phyloP scores from a whole-genome alignment of 2,797 vertebrate genomes.

The Lithobates sylvaticus region DNA sequence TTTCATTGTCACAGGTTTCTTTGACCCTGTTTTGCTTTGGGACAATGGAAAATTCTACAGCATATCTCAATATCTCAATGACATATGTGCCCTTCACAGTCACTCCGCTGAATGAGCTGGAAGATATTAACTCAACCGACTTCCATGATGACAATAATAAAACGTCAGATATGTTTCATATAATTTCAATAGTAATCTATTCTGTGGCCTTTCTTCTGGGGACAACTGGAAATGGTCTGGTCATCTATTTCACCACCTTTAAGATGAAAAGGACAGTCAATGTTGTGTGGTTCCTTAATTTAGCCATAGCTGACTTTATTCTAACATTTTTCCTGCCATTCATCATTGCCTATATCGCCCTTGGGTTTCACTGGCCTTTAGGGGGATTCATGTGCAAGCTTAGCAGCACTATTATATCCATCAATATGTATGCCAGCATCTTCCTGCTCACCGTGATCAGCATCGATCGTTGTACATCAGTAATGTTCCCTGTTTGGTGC shows the following conservation, averaged over 20 bases:
- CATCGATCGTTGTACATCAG: conserved; percentile 84
- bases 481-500: conserved; percentile 86
- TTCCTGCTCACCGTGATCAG: conserved; percentile 90
- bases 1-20: too few species aligned
- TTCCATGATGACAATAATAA: too few species aligned
- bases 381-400: conserved; percentile 89
- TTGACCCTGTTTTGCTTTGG: too few species aligned
- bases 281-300: conserved; percentile 88
- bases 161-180: background rate
- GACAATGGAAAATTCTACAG: background rate
- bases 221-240: conserved; percentile 81
- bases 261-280: conserved; percentile 86
- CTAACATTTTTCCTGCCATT: conserved; percentile 89
- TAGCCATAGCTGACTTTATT: conserved; percentile 89
- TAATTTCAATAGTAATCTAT: conserved; percentile 76
- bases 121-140: too few species aligned
- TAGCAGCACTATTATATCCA: conserved; percentile 82
- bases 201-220: conserved; percentile 80
- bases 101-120: too few species aligned
- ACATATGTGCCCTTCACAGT: background rate
- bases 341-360: conserved; percentile 81
- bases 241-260: conserved; percentile 85
- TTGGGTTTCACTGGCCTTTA: conserved; percentile 88
- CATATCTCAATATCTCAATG: too few species aligned
- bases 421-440: conserved; percentile 91